Evolutionary conservation across 2,797 vertebrate species (phyloP).

Genomic region (Premnoplex brunnescens): DNA sequence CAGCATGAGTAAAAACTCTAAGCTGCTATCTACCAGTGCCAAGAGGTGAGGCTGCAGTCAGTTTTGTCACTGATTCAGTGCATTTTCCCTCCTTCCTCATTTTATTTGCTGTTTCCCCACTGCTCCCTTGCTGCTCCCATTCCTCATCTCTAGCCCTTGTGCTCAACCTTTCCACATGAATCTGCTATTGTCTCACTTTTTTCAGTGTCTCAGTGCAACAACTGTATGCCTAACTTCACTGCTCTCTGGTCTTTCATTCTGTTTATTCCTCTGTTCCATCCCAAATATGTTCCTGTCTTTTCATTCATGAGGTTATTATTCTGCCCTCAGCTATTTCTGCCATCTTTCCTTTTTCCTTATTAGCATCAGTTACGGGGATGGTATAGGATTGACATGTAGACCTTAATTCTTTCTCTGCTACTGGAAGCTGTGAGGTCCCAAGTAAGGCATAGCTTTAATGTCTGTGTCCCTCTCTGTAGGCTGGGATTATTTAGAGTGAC

Average conservation of each 20-base stretch:
- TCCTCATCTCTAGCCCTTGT: neutral
- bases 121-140: neutral
- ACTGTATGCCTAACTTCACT: neutral
- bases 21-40: conserved; percentile 94
- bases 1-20: conserved; percentile 98
- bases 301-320: neutral
- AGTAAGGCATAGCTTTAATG: neutral
- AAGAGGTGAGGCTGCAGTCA: conserved; percentile 83
- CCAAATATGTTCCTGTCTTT: neutral
- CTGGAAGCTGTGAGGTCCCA: neutral
- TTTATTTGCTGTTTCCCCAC: neutral
- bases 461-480: neutral
- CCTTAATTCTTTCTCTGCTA: neutral
- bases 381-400: neutral
- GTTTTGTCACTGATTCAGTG: neutral
- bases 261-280: neutral
- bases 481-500: neutral
- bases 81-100: neutral
- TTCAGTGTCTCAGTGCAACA: neutral
- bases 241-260: neutral
- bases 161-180: neutral
- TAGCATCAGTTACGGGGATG: neutral
- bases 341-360: neutral
- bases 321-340: neutral
- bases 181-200: conserved; percentile 22